Evolutionary conservation across 2,797 vertebrate genomes (phyloP).

Genomic region (Aulostomus chinensis): DNA sequence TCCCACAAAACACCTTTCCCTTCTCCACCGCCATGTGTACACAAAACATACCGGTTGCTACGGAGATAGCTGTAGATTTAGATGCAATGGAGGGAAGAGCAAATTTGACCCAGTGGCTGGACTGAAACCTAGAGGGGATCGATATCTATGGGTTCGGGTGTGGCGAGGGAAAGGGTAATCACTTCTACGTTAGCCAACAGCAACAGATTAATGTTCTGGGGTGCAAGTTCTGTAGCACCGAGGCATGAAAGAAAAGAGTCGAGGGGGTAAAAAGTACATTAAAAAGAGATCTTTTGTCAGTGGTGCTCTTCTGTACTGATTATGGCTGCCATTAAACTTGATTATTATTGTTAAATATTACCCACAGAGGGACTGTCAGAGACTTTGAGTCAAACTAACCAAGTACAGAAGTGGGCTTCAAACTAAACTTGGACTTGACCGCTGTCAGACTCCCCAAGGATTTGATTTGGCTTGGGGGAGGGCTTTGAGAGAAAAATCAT

Average conservation of each 20-base stretch:
- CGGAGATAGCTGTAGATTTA: constrained; percentile 27
- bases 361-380: too few relatives aligned
- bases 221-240: not conserved
- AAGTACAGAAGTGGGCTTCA: too few relatives aligned
- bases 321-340: too few relatives aligned
- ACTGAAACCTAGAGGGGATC: constrained; percentile 21
- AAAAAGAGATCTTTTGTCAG: constrained; percentile 19
- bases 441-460: too few relatives aligned
- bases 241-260: constrained; percentile 22
- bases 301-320: constrained; percentile 14
- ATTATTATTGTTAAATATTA: too few relatives aligned
- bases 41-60: constrained; percentile 50
- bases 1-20: not conserved
- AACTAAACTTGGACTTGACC: too few relatives aligned
- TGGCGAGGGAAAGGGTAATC: constrained; percentile 38
- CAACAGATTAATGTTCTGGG: too few relatives aligned
- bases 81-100: constrained; percentile 4
- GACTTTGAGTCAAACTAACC: too few relatives aligned
- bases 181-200: too few relatives aligned
- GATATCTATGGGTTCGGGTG: constrained; percentile 23
- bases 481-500: too few relatives aligned
- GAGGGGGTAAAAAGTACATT: constrained; percentile 11
- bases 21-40: constrained; percentile 11
- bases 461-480: too few relatives aligned
- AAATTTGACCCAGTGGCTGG: constrained; percentile 5